Evolutionary conservation across 2,888 invertebrate genomes (phyloP).

Genomic region (Antitype chi): DNA sequence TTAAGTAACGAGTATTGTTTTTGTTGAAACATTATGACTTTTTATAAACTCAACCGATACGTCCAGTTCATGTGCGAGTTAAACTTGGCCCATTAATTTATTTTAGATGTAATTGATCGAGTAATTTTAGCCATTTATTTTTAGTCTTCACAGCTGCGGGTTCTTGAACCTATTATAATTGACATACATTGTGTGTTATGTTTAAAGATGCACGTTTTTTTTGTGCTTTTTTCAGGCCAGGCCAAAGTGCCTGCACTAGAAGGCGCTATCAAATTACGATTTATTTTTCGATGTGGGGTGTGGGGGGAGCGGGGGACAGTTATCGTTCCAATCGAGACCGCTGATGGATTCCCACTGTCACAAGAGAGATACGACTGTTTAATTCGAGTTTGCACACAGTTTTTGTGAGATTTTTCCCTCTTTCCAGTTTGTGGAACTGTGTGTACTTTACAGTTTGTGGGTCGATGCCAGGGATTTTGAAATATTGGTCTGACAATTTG

Average conservation of each 20-base stretch:
- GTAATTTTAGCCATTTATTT: slow-evolving; percentile 51
- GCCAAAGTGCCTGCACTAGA: slow-evolving; percentile 17
- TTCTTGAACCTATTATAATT: slow-evolving; percentile 38
- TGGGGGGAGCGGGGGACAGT: slow-evolving; percentile 67
- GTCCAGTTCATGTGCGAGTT: slow-evolving; percentile 23
- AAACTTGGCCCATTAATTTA: slow-evolving; percentile 44
- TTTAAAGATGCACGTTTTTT: slow-evolving; percentile 3
- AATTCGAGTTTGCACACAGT: slow-evolving; percentile 85
- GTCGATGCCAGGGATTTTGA: slow-evolving; percentile 68
- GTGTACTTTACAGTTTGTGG: slow-evolving; percentile 72
- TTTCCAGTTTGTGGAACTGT: slow-evolving; percentile 69
- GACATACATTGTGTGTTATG: slow-evolving; percentile 21
- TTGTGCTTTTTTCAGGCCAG: not conserved
- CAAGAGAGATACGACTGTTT: slow-evolving; percentile 85
- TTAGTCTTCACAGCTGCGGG: slow-evolving; percentile 18
- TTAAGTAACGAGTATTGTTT: not conserved
- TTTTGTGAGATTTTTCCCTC: slow-evolving; percentile 80
- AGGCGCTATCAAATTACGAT: slow-evolving; percentile 81
- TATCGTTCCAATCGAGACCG: slow-evolving; percentile 81
- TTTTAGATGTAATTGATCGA: slow-evolving; percentile 36
- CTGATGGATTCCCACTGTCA: slow-evolving; percentile 87
- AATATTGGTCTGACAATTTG: slow-evolving; percentile 70
- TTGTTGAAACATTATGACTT: not conserved
- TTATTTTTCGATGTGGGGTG: slow-evolving; percentile 73
- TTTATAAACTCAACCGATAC: slow-evolving; percentile 16